A percentile compares a stretch with the other conserved stretches of the same genome.
These are phyloP conservation scores for Tethya wilhelma DNA, from an alignment of 37 sponge, comb jelly and placozoan species.

Conservation along the genomic window DNA sequence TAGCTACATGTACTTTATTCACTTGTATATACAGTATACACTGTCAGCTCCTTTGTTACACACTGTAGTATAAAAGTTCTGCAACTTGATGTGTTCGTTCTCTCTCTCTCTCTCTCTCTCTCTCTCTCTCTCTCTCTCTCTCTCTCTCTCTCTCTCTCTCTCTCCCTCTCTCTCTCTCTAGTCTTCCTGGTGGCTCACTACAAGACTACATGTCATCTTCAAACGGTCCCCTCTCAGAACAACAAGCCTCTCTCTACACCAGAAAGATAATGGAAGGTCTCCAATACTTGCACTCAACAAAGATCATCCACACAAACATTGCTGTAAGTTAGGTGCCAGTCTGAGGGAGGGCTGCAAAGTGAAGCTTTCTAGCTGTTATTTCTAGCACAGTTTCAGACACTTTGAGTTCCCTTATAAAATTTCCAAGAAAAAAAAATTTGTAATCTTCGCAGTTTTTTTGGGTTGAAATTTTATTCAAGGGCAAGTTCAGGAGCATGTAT, in stretches of 20 bases:
- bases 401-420: no score
- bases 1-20: neutral
- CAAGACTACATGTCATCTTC: neutral
- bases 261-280: slow-evolving; percentile 56
- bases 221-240: slow-evolving; percentile 14
- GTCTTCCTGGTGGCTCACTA: slow-evolving; percentile 43
- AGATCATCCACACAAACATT: slow-evolving; percentile 52
- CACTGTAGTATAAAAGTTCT: no score
- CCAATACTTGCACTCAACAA: slow-evolving; percentile 50
- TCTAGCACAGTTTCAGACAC: no score
- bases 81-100: no score
- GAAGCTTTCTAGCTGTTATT: no score
- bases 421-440: no score
- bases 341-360: neutral
- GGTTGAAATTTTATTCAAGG: no score
- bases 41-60: no score
- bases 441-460: no score
- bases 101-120: slow-evolving; percentile 35
- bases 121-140: slow-evolving; percentile 27
- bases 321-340: slow-evolving; percentile 28
- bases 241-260: slow-evolving; percentile 20
- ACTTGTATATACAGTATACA: neutral
- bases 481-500: no score
- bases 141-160: slow-evolving; percentile 1
- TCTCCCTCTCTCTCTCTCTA: neutral